phyloP scores from a whole-genome alignment of 92 coral and sea anemone genomes.

The Meandrina meandrites region DNA sequence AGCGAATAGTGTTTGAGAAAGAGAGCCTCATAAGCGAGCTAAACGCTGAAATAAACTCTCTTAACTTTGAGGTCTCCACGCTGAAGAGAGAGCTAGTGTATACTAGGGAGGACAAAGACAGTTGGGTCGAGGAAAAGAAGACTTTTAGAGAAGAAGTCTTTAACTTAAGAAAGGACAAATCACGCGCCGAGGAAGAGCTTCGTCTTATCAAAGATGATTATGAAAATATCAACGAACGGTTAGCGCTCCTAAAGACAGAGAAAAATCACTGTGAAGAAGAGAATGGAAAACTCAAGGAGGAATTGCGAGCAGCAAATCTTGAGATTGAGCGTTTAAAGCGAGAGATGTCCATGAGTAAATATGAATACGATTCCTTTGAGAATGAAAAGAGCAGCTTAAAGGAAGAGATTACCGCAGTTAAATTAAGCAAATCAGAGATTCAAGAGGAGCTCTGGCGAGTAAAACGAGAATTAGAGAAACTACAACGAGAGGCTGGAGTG shows the following conservation, averaged over 20 bases:
- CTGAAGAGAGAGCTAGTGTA: conserved; percentile 42
- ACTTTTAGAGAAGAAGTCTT: conserved; percentile 54
- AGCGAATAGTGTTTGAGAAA: conserved; percentile 33
- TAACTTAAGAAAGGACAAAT: conserved; percentile 54
- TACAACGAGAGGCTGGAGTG: conserved; percentile 25
- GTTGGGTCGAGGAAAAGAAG: conserved; percentile 51
- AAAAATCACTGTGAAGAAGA: conserved; percentile 41
- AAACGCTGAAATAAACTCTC: conserved; percentile 30
- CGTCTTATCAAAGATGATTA: conserved; percentile 64
- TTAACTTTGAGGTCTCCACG: conserved; percentile 33
- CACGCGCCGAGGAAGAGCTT: conserved; percentile 66
- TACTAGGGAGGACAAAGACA: conserved; percentile 35
- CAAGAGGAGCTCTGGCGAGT: conserved; percentile 54
- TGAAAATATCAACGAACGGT: conserved; percentile 50
- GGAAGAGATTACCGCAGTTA: conserved; percentile 51
- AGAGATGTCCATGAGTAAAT: conserved; percentile 50
- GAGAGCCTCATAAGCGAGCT: conserved; percentile 38
- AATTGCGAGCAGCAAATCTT: conserved; percentile 34
- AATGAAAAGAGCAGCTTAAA: conserved; percentile 55
- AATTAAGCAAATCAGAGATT: conserved; percentile 44
- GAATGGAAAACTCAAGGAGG: conserved; percentile 51
- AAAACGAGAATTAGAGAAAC: conserved; percentile 44
- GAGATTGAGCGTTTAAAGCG: conserved; percentile 67
- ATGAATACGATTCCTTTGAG: conserved; percentile 51
- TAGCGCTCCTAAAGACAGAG: conserved; percentile 36